Percentiles rank a stretch among this genome's conserved stretches.
Conservation (phyloP, 2,888 invertebrate genomes). For the Hydrotaea cyrtoneurina region DNA sequence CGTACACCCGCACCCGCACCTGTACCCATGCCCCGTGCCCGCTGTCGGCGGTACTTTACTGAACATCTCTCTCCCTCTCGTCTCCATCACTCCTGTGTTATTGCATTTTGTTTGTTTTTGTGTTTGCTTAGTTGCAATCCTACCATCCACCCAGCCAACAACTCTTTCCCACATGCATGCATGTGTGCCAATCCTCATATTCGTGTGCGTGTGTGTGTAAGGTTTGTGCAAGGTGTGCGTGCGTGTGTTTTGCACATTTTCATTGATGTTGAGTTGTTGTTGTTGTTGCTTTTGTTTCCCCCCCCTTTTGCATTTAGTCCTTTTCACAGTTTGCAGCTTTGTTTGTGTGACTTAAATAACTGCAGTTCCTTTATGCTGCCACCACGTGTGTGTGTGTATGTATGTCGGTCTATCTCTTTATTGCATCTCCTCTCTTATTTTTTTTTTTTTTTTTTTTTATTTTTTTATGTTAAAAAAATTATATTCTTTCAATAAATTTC, state of each 20-base stretch:
- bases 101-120: conserved; percentile 8
- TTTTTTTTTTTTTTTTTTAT: not conserved
- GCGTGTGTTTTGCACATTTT: not conserved
- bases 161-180: not conserved
- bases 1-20: not conserved
- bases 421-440: conserved; percentile 5
- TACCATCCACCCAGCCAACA: not conserved
- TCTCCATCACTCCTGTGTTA: not conserved
- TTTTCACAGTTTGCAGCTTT: conserved; percentile 15
- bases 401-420: not conserved
- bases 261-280: not conserved
- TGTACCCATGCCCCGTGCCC: not conserved
- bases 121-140: not conserved
- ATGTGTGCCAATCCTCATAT: not conserved
- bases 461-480: conserved; percentile 29
- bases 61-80: not conserved
- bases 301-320: not conserved
- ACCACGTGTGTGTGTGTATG: not conserved
- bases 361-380: conserved; percentile 14
- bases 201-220: too few relatives aligned
- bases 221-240: not conserved
- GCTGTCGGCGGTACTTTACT: not conserved
- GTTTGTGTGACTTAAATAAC: conserved; percentile 39
- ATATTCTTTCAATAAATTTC: conserved; percentile 52
- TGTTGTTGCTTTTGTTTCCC: not conserved